Evolutionary conservation across 1,140 invertebrate genomes (phyloP).

Genomic region (Caenorhabditis remanei): DNA sequence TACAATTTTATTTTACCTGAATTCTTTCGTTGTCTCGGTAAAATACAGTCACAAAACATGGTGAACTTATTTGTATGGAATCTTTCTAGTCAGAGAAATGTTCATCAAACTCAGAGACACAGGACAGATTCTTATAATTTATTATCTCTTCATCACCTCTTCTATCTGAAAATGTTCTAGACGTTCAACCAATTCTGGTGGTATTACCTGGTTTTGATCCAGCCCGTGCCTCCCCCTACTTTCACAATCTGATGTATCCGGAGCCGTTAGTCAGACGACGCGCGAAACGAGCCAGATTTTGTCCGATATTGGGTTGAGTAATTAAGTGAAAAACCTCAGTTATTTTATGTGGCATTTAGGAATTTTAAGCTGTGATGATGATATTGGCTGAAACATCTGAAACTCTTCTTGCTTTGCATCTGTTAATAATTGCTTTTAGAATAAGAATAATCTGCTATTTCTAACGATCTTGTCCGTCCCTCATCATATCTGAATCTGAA

Average conservation of each 20-base stretch:
- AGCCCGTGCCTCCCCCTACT: conserved; percentile 52
- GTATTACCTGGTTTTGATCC: conserved; percentile 61
- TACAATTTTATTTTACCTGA: no score
- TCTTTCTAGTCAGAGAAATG: no score
- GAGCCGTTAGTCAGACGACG: conserved; percentile 61
- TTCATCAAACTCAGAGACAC: conserved; percentile 18
- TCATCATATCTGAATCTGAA: background rate
- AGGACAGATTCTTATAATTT: background rate
- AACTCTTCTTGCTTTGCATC: conserved; percentile 6
- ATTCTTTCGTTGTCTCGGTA: no score
- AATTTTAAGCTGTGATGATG: background rate
- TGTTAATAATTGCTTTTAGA: conserved; percentile 14
- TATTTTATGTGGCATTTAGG: conserved; percentile 19
- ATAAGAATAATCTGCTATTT: background rate
- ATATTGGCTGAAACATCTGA: background rate
- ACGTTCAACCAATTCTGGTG: conserved; percentile 61
- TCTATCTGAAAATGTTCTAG: background rate
- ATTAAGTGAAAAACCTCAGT: background rate
- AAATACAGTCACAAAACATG: no score
- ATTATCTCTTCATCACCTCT: background rate
- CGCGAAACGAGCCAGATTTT: conserved; percentile 57
- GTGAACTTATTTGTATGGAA: no score
- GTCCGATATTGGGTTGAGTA: conserved; percentile 63
- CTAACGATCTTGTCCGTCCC: conserved; percentile 21
- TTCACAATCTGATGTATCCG: conserved; percentile 60